Percentiles rank a stretch among this genome's conserved stretches.
These are phyloP conservation scores for Calycopis cecrops DNA, from an alignment of 1,140 invertebrate genomes.

Conservation along the genomic window DNA sequence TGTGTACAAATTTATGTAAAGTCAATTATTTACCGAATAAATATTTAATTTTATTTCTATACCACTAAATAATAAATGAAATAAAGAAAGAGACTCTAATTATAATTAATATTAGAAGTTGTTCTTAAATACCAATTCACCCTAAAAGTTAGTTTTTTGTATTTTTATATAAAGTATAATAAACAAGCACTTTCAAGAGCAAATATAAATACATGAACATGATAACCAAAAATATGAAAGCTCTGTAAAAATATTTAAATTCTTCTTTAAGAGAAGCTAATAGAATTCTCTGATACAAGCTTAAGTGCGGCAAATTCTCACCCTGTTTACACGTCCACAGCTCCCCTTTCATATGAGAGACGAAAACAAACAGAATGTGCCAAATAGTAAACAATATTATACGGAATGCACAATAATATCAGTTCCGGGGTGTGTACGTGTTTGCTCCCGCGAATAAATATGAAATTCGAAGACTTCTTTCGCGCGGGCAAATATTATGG, in stretches of 20 bases:
- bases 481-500: conserved; percentile 67
- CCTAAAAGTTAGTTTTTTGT: no score
- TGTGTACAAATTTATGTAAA: no score
- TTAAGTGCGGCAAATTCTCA: conserved; percentile 48
- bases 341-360: conserved; percentile 73
- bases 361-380: conserved; percentile 74
- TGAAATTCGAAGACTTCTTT: conserved; percentile 70
- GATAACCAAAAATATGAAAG: conserved; percentile 24
- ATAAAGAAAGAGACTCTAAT: no score
- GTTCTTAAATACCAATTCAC: no score
- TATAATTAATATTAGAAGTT: no score
- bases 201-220: conserved; percentile 2
- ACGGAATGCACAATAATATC: conserved; percentile 75
- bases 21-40: no score
- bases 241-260: conserved; percentile 27
- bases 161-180: no score
- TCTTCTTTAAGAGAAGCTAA: conserved; percentile 25
- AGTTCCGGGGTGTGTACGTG: conserved; percentile 64
- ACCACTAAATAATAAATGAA: no score
- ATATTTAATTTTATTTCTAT: no score
- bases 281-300: conserved; percentile 54
- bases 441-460: conserved; percentile 72
- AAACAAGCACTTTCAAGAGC: no score
- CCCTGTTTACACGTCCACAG: conserved; percentile 63
- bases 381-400: conserved; percentile 75